Percentiles rank a stretch among this genome's conserved stretches.
phyloP scores from a whole-genome alignment of 2,113 vertebrate species.

The Panurus biarmicus region DNA sequence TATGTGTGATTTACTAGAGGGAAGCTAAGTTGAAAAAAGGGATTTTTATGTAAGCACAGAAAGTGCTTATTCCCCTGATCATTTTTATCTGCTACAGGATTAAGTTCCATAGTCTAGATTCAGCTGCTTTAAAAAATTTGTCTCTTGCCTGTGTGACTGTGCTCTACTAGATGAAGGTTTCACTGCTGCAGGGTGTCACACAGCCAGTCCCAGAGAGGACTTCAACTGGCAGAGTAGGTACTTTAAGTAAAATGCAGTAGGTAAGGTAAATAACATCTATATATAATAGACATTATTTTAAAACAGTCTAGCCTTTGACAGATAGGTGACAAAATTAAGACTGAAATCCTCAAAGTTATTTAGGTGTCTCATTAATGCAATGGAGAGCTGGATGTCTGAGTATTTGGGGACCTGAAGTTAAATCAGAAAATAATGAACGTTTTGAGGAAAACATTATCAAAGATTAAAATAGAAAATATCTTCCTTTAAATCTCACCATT shows the following conservation, averaged over 20 bases:
- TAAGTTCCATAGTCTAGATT: neutral
- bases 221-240: neutral
- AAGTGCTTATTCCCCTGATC: neutral
- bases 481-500: neutral
- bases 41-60: constrained; percentile 20
- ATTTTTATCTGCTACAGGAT: constrained; percentile 10
- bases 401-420: too few species aligned
- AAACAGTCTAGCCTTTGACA: neutral
- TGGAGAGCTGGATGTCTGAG: neutral
- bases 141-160: neutral
- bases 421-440: neutral
- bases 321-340: neutral
- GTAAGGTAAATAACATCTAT: neutral
- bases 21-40: neutral
- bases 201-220: neutral
- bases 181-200: neutral
- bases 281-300: neutral
- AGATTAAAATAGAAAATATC: neutral
- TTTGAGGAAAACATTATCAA: neutral
- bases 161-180: neutral
- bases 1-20: neutral
- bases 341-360: neutral
- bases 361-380: neutral
- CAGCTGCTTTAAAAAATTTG: neutral
- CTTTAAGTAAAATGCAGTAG: neutral